A percentile compares a stretch with the other conserved stretches of the same genome.
Evolutionary conservation across 2,888 invertebrate genomes (phyloP).

Genomic region (Anoplius nigerrimus): DNA sequence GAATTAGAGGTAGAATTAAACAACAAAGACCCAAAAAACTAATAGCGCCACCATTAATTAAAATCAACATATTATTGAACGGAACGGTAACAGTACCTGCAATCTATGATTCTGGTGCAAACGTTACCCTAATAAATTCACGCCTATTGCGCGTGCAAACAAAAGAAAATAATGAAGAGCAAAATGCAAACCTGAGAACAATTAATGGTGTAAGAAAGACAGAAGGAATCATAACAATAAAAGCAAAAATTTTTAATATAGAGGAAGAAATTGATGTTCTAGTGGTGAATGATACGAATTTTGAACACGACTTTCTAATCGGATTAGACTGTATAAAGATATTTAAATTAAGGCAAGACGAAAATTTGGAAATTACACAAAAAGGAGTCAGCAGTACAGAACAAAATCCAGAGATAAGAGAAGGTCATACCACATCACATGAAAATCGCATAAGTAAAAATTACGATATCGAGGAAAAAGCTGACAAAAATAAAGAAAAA

Average conservation of each 20-base stretch:
- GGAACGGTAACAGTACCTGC: no score
- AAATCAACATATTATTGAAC: conserved; percentile 16
- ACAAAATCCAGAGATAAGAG: no score
- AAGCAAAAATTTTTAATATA: no score
- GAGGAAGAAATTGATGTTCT: no score
- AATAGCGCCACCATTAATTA: conserved; percentile 20
- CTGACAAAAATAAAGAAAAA: not conserved
- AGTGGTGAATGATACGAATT: no score
- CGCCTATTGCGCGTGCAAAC: no score
- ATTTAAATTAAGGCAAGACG: conserved; percentile 37
- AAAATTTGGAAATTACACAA: conserved; percentile 34
- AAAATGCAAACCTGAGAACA: not conserved
- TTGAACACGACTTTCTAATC: conserved; percentile 16
- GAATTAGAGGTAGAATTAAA: conserved; percentile 36
- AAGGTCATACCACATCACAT: no score
- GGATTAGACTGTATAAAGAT: conserved; percentile 31
- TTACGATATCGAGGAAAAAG: no score
- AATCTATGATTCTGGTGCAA: conserved; percentile 35
- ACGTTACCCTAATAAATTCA: conserved; percentile 35
- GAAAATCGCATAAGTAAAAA: no score
- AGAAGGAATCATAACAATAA: not conserved
- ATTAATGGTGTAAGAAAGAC: not conserved
- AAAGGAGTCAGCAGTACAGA: not conserved
- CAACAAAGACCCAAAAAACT: no score
- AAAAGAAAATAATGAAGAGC: conserved; percentile 11